Base-by-base conservation (phyloP, 2,113 vertebrate genomes). In the Maccullochella peelii region DNA sequence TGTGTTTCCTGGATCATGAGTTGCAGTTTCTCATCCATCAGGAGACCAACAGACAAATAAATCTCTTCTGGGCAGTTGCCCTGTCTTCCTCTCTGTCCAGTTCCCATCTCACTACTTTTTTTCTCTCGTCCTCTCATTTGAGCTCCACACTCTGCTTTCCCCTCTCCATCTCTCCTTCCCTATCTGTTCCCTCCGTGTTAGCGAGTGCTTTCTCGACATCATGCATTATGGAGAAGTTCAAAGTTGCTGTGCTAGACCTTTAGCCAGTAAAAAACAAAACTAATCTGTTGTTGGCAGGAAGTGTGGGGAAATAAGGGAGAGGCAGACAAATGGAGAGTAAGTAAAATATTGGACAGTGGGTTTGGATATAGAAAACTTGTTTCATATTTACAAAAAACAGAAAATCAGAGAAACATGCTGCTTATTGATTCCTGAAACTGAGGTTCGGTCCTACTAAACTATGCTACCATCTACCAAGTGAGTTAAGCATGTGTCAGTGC, bases 181-280 rank as follows among this genome's bases (percentile, higher is more conserved):
- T 21, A 0, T 27, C 44, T 36, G 20, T 49, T 57, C 21, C 18
- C 63, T 65, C 52, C 40, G 42, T 58, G 58, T 58, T 72, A 52
- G 49, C 36, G 52, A 15, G 68, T n/a, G 40, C 50, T 77, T 71
- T 65, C 58, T 77, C 5, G 1, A 54, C 27, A 54, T 61, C 10
- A 74, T 82, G 36, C 65, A 75, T 85, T 67, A 57, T 84, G 49
- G 63, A 81, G 7, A 27, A 68, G 62, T 63, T 80, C 40, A 79
- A 73, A 79, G 66, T 59, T 66, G 52, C 65, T 67, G 40, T 77
- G 78, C 47, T 10, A 27, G 38, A 55, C 70, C 7, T 71, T 66
- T 10, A 59, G 47, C 59, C 30, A 52, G 16, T 25, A 61, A 70
- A 16, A 21, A 59, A 33, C 27, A 0, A 66, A 77, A 58, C 52